Conservation (phyloP, 2,797 vertebrate genomes). For the Rhynchonycteris naso region DNA sequence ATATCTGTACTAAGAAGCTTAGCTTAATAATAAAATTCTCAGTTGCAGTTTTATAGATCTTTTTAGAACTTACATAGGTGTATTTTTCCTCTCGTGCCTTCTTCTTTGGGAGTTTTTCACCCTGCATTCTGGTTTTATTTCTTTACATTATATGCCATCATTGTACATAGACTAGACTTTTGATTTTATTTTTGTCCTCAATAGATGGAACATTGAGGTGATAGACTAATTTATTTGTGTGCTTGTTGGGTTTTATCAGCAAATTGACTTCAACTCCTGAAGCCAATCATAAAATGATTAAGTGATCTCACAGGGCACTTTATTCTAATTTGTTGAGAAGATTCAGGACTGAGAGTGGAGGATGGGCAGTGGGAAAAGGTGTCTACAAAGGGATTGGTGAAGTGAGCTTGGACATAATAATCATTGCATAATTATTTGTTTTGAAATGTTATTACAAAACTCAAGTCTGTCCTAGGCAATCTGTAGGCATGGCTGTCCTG, state of each 20-base stretch:
- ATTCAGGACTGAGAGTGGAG: not conserved
- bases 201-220: not conserved
- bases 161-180: not conserved
- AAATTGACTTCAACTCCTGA: not conserved
- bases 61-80: constrained; percentile 49
- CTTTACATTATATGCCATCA: not conserved
- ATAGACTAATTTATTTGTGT: not conserved
- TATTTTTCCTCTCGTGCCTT: not conserved
- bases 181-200: not conserved
- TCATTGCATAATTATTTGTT: not conserved
- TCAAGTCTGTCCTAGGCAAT: not conserved
- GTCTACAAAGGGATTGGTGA: not conserved
- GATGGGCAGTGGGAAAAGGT: not conserved
- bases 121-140: constrained; percentile 19
- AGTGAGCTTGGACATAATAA: not conserved
- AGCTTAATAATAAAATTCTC: constrained; percentile 63
- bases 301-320: not conserved
- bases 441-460: not conserved
- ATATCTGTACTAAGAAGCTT: constrained; percentile 67
- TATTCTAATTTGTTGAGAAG: constrained; percentile 3
- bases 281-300: not conserved
- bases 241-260: not conserved
- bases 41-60: constrained; percentile 29
- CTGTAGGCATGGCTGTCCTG: not conserved
- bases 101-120: not conserved